Conservation (phyloP, 2,888 invertebrate genomes). For the Leucophenga maculata region DNA sequence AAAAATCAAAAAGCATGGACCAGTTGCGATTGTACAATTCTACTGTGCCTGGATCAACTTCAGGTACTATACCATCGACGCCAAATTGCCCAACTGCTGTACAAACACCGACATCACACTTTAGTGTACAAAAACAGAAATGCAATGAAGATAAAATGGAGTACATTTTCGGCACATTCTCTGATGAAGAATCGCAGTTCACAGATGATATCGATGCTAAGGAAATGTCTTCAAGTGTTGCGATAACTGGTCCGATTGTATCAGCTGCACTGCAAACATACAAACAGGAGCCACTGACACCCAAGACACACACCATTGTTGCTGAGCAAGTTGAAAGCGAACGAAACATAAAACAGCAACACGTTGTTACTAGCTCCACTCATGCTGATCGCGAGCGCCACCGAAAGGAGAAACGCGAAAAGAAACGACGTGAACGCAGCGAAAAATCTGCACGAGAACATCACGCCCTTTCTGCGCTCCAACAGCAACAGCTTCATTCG, state of each 20-base stretch:
- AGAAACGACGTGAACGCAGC: slow-evolving; percentile 77
- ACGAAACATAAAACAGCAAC: slow-evolving; percentile 63
- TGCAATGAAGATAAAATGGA: slow-evolving; percentile 90
- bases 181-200: slow-evolving; percentile 77
- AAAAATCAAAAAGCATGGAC: slow-evolving; percentile 73
- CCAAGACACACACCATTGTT: slow-evolving; percentile 59
- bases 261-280: slow-evolving; percentile 71
- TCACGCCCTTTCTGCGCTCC: slow-evolving; percentile 55
- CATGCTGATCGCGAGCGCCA: slow-evolving; percentile 69
- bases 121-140: slow-evolving; percentile 26
- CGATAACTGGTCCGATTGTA: slow-evolving; percentile 65
- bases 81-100: background rate
- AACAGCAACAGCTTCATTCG: slow-evolving; percentile 47
- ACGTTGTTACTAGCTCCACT: slow-evolving; percentile 39
- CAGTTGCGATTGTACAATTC: slow-evolving; percentile 50
- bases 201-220: slow-evolving; percentile 59
- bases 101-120: slow-evolving; percentile 14
- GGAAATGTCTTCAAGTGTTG: slow-evolving; percentile 32
- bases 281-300: slow-evolving; percentile 68
- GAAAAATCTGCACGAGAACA: slow-evolving; percentile 72
- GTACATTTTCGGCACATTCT: slow-evolving; percentile 89
- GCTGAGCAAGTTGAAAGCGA: slow-evolving; percentile 44
- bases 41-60: background rate
- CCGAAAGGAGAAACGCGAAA: slow-evolving; percentile 76
- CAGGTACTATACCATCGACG: slow-evolving; percentile 30